Percentiles rank a stretch among this genome's conserved stretches.
phyloP scores from a whole-genome alignment of 2,797 vertebrate genomes.

The Rhinophrynus dorsalis region DNA sequence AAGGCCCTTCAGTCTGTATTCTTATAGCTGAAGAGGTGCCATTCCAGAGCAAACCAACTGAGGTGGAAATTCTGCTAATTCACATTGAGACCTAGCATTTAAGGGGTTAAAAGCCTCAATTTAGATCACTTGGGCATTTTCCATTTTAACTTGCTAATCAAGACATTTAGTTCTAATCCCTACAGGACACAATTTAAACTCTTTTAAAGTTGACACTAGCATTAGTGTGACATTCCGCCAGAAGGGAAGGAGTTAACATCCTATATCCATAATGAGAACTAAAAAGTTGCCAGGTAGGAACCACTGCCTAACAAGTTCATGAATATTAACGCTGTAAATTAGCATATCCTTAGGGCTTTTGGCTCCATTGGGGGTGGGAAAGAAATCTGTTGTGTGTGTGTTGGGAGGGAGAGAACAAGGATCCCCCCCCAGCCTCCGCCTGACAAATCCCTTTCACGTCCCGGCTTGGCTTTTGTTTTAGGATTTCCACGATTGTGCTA shows the following conservation, averaged over 20 bases:
- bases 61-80: too few species aligned
- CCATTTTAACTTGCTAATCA: too few species aligned
- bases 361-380: constrained; percentile 37
- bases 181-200: not conserved
- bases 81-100: too few species aligned
- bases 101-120: too few species aligned
- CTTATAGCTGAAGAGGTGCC: too few species aligned
- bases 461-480: constrained; percentile 42
- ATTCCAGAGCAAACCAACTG: too few species aligned
- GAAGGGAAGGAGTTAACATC: not conserved
- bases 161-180: too few species aligned
- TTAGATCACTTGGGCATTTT: too few species aligned
- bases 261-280: not conserved
- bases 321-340: constrained; percentile 42
- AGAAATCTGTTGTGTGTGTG: constrained; percentile 31
- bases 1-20: too few species aligned
- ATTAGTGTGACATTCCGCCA: not conserved
- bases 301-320: constrained; percentile 35
- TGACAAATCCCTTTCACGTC: constrained; percentile 43
- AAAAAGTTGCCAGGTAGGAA: constrained; percentile 35
- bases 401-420: constrained; percentile 20
- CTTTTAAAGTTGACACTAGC: not conserved
- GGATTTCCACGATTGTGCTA: constrained; percentile 26
- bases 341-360: constrained; percentile 43
- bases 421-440: constrained; percentile 23